Evolutionary conservation across 2,888 invertebrate species (phyloP), one percentile per base, ranked within the genome.

Genomic region (Coleophora deauratella): DNA sequence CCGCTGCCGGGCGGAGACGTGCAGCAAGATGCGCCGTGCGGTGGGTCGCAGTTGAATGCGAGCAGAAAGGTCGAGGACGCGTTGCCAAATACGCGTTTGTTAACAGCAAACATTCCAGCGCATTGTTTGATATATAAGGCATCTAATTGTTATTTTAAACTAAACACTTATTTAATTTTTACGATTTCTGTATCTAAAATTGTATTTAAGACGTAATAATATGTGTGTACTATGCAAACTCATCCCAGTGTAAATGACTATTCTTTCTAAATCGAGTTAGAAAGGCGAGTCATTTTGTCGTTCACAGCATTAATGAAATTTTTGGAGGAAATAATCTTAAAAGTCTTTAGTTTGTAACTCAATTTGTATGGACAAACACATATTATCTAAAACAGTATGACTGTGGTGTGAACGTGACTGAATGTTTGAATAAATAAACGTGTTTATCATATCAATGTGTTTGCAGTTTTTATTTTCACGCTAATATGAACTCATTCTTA

Each of bases 81-180:
- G 50, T 73, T 75, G 63, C 71, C 70, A 73, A 80, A 81, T 60
- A 62, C 66, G 58, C 61, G 57, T 58, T 61, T 61, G 58, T 65
- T 62, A 68, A 73, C 70, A 72, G 71, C 69, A 66, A 64, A 78
- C 79, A 80, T 81, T 79, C 76, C 77, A 74, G 55, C 59, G 62
- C 62, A 59, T 62, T 62, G 54, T 57, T 51, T 58, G 47, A 49
- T 42, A 46, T 46, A 49, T 46, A 66, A 57, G 63, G 64, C 66
- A 66, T 63, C 62, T 49, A 69, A 71, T 71, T 72, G 72, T 72
- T 68, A 57, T 38, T 44, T 15, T 37, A 11, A 38, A 33, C 32
- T n/a, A n/a, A n/a, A n/a, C n/a, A n/a, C n/a, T n/a, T n/a, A 32
- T 15, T 35, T 28, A 28, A 28, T 28, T 28, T n/a, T n/a, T n/a